Conservation (phyloP, 2,797 vertebrate genomes). For the Furcifer pardalis region DNA sequence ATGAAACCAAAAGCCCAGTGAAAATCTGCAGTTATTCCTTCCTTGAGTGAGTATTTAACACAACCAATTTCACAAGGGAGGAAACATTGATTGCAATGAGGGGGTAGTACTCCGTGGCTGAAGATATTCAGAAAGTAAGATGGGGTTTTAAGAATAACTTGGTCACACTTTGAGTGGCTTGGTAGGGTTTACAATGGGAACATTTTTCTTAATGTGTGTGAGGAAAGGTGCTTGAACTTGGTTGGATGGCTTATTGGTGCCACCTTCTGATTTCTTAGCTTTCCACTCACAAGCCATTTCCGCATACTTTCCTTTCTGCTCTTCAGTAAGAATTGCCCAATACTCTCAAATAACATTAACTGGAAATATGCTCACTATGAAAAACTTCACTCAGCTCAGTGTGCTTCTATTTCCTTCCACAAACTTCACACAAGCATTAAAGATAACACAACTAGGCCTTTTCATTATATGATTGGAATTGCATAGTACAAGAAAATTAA, state of each 20-base stretch:
- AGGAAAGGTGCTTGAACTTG: too few species aligned
- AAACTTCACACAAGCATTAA: not conserved
- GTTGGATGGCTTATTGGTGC: conserved; percentile 51
- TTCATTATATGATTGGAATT: too few species aligned
- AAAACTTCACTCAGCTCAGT: too few species aligned
- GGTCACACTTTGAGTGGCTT: too few species aligned
- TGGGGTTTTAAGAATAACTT: conserved; percentile 68
- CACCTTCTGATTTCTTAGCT: conserved; percentile 37
- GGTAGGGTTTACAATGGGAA: too few species aligned
- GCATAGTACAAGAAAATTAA: too few species aligned
- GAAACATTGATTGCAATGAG: conserved; percentile 76
- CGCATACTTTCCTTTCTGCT: conserved; percentile 67
- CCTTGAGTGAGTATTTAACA: conserved; percentile 75
- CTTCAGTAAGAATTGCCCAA: conserved; percentile 62
- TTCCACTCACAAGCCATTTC: conserved; percentile 73
- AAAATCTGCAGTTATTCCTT: conserved; percentile 75
- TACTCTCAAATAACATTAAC: too few species aligned
- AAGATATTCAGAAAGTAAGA: conserved; percentile 81
- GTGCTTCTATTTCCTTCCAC: not conserved
- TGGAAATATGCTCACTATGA: not conserved
- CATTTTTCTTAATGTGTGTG: too few species aligned
- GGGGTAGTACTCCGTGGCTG: conserved; percentile 78
- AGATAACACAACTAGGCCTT: too few species aligned
- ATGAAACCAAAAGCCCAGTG: conserved; percentile 80
- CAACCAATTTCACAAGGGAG: conserved; percentile 83